Evolutionary conservation across 2,888 invertebrate species (phyloP).

Genomic region (Agrochola lota): DNA sequence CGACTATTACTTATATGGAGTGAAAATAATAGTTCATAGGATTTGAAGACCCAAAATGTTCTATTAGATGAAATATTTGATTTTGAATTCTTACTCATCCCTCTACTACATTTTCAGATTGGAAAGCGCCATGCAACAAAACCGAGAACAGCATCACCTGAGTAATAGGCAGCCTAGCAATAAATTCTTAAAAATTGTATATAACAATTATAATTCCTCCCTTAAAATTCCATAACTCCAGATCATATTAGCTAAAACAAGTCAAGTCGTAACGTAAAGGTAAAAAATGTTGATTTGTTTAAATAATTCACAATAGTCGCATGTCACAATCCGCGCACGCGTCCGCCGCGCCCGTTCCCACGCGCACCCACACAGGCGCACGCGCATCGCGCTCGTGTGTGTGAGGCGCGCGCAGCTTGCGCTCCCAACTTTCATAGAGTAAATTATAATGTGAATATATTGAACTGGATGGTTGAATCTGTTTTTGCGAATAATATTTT

Average conservation of each 20-base stretch:
- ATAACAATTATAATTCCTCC: neutral
- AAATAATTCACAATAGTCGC: conserved; percentile 85
- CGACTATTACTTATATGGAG: conserved; percentile 28
- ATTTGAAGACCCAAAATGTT: neutral
- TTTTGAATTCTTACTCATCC: neutral
- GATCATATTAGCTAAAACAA: conserved; percentile 56
- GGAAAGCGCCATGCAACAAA: neutral
- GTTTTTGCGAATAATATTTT: conserved; percentile 33
- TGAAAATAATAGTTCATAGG: neutral
- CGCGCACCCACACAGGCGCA: conserved; percentile 82
- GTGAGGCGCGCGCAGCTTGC: conserved; percentile 83
- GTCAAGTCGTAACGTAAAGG: conserved; percentile 72
- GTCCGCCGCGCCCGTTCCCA: conserved; percentile 87
- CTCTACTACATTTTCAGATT: neutral
- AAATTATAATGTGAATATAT: conserved; percentile 59
- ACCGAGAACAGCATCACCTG: too few relatives aligned
- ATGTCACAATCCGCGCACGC: conserved; percentile 88
- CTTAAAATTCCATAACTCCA: neutral
- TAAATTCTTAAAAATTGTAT: neutral
- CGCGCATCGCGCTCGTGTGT: conserved; percentile 65
- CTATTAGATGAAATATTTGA: neutral
- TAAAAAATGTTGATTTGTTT: conserved; percentile 67
- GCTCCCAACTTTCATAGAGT: conserved; percentile 75
- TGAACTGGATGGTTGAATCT: conserved; percentile 17
- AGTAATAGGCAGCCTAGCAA: neutral